Percentiles rank a stretch among this genome's conserved stretches.
These are phyloP conservation scores for Artibeus lituratus DNA, from an alignment of 2,797 vertebrate genomes.

Conservation along the genomic window DNA sequence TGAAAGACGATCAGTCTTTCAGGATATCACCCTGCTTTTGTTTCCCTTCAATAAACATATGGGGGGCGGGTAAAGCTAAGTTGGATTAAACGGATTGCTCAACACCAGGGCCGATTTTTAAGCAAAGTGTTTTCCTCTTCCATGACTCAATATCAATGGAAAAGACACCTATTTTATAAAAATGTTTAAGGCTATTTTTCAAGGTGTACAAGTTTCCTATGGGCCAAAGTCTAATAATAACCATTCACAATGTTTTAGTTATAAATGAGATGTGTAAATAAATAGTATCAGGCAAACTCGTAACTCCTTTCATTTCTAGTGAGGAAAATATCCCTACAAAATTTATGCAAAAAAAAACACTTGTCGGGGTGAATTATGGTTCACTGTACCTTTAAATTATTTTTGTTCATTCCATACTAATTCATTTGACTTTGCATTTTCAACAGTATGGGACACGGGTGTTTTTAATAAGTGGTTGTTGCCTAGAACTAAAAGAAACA, in stretches of 20 bases:
- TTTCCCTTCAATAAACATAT: background rate
- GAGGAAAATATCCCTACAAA: background rate
- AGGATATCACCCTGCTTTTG: background rate
- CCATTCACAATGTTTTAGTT: background rate
- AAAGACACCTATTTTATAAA: background rate
- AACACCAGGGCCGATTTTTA: background rate
- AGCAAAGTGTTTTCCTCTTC: background rate
- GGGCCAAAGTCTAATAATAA: background rate
- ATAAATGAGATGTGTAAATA: background rate
- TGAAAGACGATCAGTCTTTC: background rate
- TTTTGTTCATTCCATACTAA: background rate
- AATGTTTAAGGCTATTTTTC: background rate
- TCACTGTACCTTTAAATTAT: background rate
- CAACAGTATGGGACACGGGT: background rate
- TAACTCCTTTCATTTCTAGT: background rate
- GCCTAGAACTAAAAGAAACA: background rate
- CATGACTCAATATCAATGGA: background rate
- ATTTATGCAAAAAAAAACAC: background rate
- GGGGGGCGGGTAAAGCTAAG: background rate
- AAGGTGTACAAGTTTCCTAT: background rate
- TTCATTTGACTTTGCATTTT: constrained; percentile 9
- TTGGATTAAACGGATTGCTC: background rate
- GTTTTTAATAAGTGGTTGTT: background rate
- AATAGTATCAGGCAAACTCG: background rate
- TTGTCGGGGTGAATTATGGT: background rate